Percentiles rank a stretch among this genome's conserved stretches.
phyloP scores from a whole-genome alignment of 2,113 vertebrate species.

The Chrysemys picta region DNA sequence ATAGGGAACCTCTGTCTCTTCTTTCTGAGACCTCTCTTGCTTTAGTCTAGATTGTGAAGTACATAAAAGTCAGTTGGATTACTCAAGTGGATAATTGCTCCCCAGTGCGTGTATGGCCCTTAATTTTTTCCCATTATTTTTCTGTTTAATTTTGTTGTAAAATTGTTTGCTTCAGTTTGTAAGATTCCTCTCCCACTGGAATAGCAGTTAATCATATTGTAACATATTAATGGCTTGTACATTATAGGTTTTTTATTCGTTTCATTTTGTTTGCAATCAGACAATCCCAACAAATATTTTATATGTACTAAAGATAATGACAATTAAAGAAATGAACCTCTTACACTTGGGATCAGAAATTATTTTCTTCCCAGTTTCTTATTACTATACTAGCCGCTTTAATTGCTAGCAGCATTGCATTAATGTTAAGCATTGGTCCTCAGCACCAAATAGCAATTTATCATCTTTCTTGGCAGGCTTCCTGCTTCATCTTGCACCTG shows the following conservation, averaged over 20 bases:
- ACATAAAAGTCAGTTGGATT: not conserved
- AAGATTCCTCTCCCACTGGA: not conserved
- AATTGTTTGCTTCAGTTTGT: not conserved
- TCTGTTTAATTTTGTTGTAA: slow-evolving; percentile 12
- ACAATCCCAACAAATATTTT: not conserved
- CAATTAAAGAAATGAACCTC: slow-evolving; percentile 19
- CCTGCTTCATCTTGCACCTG: slow-evolving; percentile 86
- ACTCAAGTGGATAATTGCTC: not conserved
- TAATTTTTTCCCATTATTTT: not conserved
- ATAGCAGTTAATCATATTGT: not conserved
- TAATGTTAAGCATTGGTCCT: slow-evolving; percentile 68
- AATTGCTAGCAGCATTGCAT: slow-evolving; percentile 69
- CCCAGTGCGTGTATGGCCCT: not conserved
- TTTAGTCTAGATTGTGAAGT: not conserved
- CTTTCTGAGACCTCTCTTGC: not conserved
- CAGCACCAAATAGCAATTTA: slow-evolving; percentile 78
- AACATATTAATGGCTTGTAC: not conserved
- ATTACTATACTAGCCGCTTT: slow-evolving; percentile 58
- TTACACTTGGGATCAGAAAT: slow-evolving; percentile 51
- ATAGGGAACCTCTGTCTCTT: not conserved
- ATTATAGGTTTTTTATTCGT: not conserved
- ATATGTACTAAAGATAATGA: not conserved
- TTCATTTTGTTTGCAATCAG: not conserved
- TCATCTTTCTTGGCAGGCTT: slow-evolving; percentile 89
- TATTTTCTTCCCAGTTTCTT: slow-evolving; percentile 69